Percentiles rank a stretch among this genome's conserved stretches.
These are phyloP conservation scores for Holothuria scabra DNA, from an alignment of 53 echinoderm and acorn worm genomes.

Conservation along the genomic window DNA sequence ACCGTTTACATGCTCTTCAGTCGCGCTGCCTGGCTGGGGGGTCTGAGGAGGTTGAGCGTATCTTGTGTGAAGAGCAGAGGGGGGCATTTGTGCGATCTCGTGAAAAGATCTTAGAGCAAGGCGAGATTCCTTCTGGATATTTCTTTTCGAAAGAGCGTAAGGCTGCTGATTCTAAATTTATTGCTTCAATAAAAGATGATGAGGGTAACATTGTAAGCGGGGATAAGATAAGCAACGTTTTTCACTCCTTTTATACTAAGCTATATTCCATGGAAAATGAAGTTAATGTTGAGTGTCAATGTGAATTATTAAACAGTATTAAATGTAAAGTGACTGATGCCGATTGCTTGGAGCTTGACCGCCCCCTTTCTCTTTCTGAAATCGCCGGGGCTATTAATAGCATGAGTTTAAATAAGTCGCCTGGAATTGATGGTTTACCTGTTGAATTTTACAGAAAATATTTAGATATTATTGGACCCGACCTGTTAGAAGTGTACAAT, in stretches of 20 bases:
- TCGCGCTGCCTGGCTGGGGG: not conserved
- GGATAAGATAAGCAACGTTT: not conserved
- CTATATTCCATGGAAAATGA: no score
- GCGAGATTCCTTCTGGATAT: not conserved
- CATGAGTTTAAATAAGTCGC: not conserved
- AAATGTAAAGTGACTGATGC: no score
- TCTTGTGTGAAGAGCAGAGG: not conserved
- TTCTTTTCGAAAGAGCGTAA: no score
- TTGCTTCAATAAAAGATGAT: not conserved
- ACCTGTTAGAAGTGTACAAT: not conserved
- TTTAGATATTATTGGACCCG: not conserved
- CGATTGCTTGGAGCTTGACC: not conserved
- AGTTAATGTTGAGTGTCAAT: not conserved
- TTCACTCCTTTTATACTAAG: no score
- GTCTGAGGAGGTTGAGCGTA: not conserved
- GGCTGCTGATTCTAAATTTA: not conserved
- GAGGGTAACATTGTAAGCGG: not conserved
- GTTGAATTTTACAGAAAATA: no score
- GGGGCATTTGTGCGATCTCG: not conserved
- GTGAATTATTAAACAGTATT: no score
- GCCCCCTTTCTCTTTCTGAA: not conserved
- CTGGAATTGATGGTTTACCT: no score
- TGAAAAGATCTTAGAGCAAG: not conserved
- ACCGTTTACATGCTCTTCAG: not conserved
- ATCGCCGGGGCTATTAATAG: not conserved